Conservation (phyloP, 2,797 vertebrate genomes). For the Pseudomugil gertrudae region DNA sequence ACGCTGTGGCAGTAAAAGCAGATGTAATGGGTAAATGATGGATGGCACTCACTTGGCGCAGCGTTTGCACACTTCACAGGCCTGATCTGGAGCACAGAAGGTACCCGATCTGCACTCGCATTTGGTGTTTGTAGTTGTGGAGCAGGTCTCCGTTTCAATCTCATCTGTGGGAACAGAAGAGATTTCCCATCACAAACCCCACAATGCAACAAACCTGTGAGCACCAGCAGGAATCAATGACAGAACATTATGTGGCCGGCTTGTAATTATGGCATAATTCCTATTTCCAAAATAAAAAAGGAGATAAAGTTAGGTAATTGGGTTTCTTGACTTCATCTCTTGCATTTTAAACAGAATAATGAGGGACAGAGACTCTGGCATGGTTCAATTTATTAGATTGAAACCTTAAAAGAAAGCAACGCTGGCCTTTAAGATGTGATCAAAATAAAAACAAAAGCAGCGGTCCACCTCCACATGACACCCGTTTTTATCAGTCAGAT, state of each 20-base stretch:
- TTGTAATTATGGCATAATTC: conserved; percentile 2
- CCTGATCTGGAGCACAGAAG: conserved; percentile 83
- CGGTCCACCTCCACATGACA: conserved; percentile 8
- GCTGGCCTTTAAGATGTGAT: conserved; percentile 29
- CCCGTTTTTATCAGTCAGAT: conserved; percentile 22
- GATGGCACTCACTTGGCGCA: conserved; percentile 75
- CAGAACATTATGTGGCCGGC: neutral
- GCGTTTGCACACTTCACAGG: conserved; percentile 86
- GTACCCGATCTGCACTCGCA: conserved; percentile 78
- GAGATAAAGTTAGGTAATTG: conserved; percentile 18
- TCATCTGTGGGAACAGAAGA: conserved; percentile 72
- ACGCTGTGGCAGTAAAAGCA: no score
- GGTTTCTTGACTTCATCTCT: conserved; percentile 18
- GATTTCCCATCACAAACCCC: neutral
- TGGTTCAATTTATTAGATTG: conserved; percentile 30
- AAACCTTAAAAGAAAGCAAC: conserved; percentile 15
- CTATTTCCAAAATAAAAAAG: neutral
- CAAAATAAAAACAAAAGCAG: conserved; percentile 29
- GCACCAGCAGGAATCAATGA: neutral
- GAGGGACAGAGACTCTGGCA: conserved; percentile 14
- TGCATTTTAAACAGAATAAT: conserved; percentile 36
- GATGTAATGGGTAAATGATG: neutral
- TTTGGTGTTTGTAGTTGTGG: conserved; percentile 72
- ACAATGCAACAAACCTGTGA: conserved; percentile 10
- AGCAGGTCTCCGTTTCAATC: conserved; percentile 69